A percentile compares a stretch with the other conserved stretches of the same genome.
Evolutionary conservation across 2,888 invertebrate genomes (phyloP).

Genomic region (Litoditis marina): DNA sequence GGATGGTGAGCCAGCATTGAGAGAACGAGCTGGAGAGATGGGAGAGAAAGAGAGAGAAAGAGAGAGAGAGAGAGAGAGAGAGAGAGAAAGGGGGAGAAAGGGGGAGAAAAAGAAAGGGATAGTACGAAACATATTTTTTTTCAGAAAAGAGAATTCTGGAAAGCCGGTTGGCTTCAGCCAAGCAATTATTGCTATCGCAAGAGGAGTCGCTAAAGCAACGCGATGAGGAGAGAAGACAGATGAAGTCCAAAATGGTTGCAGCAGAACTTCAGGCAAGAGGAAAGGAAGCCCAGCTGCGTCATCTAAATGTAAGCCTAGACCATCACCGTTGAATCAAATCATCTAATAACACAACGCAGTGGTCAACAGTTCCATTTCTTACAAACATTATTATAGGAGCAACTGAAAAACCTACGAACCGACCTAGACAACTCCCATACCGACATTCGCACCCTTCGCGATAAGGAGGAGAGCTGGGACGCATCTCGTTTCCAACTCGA

Average conservation of each 20-base stretch:
- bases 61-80: background rate
- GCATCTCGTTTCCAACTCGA: conserved; percentile 54
- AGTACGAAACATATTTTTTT: conserved; percentile 10
- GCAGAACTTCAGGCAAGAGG: conserved; percentile 59
- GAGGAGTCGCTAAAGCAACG: conserved; percentile 59
- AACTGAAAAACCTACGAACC: conserved; percentile 56
- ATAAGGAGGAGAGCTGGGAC: conserved; percentile 57
- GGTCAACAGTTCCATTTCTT: background rate
- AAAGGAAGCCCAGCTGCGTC: conserved; percentile 60
- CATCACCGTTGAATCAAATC: background rate
- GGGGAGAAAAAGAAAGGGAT: background rate
- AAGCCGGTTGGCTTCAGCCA: conserved; percentile 53
- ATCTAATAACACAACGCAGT: no score
- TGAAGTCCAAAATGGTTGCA: conserved; percentile 60
- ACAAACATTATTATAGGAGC: conserved; percentile 43
- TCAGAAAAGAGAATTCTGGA: conserved; percentile 58
- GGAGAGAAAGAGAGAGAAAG: no score
- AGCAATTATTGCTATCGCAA: conserved; percentile 56
- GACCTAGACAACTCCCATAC: conserved; percentile 57
- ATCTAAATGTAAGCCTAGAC: conserved; percentile 45
- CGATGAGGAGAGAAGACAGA: conserved; percentile 58
- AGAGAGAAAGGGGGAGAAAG: no score
- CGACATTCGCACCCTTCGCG: conserved; percentile 53
- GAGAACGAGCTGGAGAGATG: background rate
- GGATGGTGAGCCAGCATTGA: conserved; percentile 40